Evolutionary conservation across 2,113 vertebrate genomes (phyloP).

Genomic region (Pangasianodon hypophthalmus): DNA sequence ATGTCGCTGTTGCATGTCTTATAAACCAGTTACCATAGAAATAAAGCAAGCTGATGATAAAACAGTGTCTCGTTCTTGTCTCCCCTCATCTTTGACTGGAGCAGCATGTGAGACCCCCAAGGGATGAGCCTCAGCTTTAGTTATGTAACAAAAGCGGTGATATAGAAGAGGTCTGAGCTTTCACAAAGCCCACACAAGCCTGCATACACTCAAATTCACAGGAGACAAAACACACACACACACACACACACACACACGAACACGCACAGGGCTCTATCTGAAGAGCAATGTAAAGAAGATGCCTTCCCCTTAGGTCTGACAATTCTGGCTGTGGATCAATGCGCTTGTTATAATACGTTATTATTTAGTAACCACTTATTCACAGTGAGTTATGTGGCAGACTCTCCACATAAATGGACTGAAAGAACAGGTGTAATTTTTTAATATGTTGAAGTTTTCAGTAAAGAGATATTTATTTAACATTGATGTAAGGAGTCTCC

Average conservation of each 20-base stretch:
- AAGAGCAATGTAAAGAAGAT: neutral
- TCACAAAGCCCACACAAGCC: neutral
- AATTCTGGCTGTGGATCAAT: neutral
- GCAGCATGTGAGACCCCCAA: neutral
- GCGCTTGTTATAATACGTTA: neutral
- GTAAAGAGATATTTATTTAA: neutral
- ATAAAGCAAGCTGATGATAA: neutral
- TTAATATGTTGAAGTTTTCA: neutral
- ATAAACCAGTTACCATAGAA: slow-evolving; percentile 23
- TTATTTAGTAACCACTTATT: neutral
- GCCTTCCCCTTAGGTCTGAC: neutral
- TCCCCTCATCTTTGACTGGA: neutral
- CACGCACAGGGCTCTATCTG: neutral
- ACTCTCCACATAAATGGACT: neutral
- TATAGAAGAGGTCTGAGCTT: neutral
- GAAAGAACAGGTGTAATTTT: too few species aligned
- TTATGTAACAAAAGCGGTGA: slow-evolving; percentile 11
- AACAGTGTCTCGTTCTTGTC: neutral
- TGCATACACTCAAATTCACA: neutral
- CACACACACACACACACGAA: neutral
- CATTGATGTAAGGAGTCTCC: neutral
- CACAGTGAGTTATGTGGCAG: neutral
- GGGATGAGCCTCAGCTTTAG: slow-evolving; percentile 3
- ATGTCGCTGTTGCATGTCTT: neutral
- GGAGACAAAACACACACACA: neutral